Evolutionary conservation across 2,113 vertebrate genomes (phyloP).

Genomic region (Neoarius graeffei): DNA sequence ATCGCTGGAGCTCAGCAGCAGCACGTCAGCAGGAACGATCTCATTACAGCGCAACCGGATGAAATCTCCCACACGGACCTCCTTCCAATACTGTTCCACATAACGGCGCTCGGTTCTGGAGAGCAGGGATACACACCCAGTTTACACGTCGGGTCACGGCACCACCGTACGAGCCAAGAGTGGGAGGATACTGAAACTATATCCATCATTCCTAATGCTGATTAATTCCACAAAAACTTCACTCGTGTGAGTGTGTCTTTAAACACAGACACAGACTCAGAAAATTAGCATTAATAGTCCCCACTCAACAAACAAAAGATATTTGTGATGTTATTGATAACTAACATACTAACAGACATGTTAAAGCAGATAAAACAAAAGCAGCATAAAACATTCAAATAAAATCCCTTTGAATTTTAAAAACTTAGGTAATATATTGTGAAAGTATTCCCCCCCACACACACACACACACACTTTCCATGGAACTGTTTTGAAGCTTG

Average conservation of each 20-base stretch:
- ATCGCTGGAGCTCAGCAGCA: constrained; percentile 93
- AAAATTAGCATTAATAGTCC: too few relatives aligned
- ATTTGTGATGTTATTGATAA: background rate
- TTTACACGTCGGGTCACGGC: background rate
- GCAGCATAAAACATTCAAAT: background rate
- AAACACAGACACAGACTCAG: background rate
- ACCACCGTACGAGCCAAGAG: background rate
- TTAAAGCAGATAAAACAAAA: background rate
- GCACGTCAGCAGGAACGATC: constrained; percentile 91
- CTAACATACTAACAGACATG: too few relatives aligned
- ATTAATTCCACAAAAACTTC: background rate
- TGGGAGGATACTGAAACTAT: background rate
- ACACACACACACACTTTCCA: background rate
- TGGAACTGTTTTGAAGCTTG: background rate
- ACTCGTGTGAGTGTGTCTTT: background rate
- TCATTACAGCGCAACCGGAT: constrained; percentile 92
- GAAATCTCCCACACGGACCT: constrained; percentile 90
- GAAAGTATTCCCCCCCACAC: background rate
- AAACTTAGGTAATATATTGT: too few relatives aligned
- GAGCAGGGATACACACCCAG: background rate
- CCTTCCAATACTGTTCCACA: constrained; percentile 91
- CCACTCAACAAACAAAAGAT: background rate
- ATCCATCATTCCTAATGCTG: background rate
- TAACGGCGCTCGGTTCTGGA: constrained; percentile 82
- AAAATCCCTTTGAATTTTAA: background rate